Evolutionary conservation across 2,113 vertebrate species (phyloP), one percentile per base, ranked within the genome.

Genomic region (Pterophyllum scalare): DNA sequence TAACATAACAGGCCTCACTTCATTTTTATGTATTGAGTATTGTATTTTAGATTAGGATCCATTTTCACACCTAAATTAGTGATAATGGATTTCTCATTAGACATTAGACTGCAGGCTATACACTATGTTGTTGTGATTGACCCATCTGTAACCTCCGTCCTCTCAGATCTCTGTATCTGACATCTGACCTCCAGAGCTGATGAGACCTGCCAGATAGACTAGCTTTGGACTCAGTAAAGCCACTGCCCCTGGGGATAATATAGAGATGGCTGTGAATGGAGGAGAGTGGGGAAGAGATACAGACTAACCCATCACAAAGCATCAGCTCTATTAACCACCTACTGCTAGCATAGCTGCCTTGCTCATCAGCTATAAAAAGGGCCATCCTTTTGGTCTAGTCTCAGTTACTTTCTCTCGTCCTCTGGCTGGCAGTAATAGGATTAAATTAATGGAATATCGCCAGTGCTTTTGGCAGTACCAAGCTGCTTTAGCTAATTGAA

Each of bases 371-470:
- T 81, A 31, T 70, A 56, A 79, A 84, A 76, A 61, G 24, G 19
- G 43, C 14, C 8, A 6, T 81, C 59, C 46, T 52, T 70, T 52
- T 46, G 65, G 24, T 81, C 28, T 65, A 4, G 56, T 43, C 61
- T 60, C 64, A 35, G 77, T 76, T 62, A 14, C 77, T 79, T 80
- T 57, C 75, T 75, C 40, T 75, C 58, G n/a, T 15, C 26, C 86
- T 88, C 76, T 77, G 56, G 38, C 67, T 75, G 7, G 38, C 20
- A 33, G 74, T 93, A 94, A 95, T 90, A 89, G 91, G 92, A 95
- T 94, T 94, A 92, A 79, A 89, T 86, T 93, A 93, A 93, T 91
- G 92, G 58, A 94, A 90, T 92, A 93, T 94, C 87, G 87, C 81
- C 83, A 90, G 81, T 54, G 77, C 88, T 84, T 89, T 89, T 88